Base-by-base conservation (phyloP, 2,888 invertebrate species). In the Lingula anatina region DNA sequence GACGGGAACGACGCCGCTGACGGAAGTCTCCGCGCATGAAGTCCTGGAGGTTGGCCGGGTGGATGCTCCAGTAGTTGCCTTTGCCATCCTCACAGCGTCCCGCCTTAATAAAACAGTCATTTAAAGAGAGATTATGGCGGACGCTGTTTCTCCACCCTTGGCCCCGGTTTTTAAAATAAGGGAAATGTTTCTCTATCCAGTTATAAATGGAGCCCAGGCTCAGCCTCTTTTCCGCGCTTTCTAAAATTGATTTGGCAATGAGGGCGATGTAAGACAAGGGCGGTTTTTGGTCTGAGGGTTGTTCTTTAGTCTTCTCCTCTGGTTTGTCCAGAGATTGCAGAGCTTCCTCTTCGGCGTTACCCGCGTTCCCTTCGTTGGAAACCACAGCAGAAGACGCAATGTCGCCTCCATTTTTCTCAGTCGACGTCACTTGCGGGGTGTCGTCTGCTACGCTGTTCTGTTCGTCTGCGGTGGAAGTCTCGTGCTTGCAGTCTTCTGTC, bases 121-220 rank as follows among this genome's bases (percentile, higher is more conserved):
- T 75, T 31, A 75, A 57, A 25, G 70, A 70, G 26, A 75, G 57
- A 51, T 75, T 75, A 59, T 75, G 74, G 1, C 74, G 59, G 1
- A 75, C 70, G 47, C 70, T 71, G 55, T 75, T 75, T 39, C 74
- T 56, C 74, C 73, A 73, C 2, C 70, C 71, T 37, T 69, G 68
- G 9, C 71, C 71, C 37, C 66, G 61, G 55, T 69, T 72, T 39
- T 63, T 59, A 52, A 70, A 73, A 54, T 66, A 74, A 0, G 73
- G 69, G 51, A 66, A 74, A 45, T 69, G 67, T 47, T 65, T 68
- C 56, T 68, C 69, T 43, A 75, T 71, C 71, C 68, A 74, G 28
- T 63, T 59, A 58, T 75, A 75, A 21, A 75, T 75, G 40, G 73
- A 74, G 20, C 71, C 71, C 26, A 75, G 59, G 46, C 73, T 65